Evolutionary conservation across 2,888 invertebrate genomes (phyloP).

Genomic region (Drosophila meridionalis): DNA sequence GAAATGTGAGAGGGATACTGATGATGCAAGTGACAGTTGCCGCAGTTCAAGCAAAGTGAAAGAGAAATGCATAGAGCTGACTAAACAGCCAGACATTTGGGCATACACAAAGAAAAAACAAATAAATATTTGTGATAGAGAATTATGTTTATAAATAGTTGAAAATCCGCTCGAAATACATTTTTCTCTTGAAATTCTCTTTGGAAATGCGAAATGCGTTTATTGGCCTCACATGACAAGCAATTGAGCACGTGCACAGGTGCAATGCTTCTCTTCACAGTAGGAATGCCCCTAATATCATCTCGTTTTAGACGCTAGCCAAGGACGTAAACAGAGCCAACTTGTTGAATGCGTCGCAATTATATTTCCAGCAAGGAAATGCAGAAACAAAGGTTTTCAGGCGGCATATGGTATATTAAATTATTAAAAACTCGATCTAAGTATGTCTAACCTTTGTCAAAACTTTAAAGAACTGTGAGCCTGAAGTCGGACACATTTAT

Average conservation of each 20-base stretch:
- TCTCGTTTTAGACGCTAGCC: neutral
- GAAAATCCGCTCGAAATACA: slow-evolving; percentile 29
- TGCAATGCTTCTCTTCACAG: neutral
- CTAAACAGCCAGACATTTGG: slow-evolving; percentile 56
- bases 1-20: neutral
- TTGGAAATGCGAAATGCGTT: slow-evolving; percentile 62
- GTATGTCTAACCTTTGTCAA: no score
- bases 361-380: neutral
- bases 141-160: slow-evolving; percentile 55
- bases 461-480: neutral
- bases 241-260: slow-evolving; percentile 32
- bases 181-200: slow-evolving; percentile 30
- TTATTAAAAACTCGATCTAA: no score
- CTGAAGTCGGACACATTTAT: neutral
- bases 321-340: slow-evolving; percentile 3
- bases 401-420: no score
- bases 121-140: slow-evolving; percentile 34
- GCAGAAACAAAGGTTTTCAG: neutral
- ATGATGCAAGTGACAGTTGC: slow-evolving; percentile 39
- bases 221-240: slow-evolving; percentile 55
- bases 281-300: neutral
- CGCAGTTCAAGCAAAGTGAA: slow-evolving; percentile 20
- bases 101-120: slow-evolving; percentile 28
- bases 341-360: slow-evolving; percentile 40
- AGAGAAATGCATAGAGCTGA: slow-evolving; percentile 29